These are phyloP conservation scores for Furnarius figulus DNA, from an alignment of 2,113 vertebrate species.

Conservation along the genomic window DNA sequence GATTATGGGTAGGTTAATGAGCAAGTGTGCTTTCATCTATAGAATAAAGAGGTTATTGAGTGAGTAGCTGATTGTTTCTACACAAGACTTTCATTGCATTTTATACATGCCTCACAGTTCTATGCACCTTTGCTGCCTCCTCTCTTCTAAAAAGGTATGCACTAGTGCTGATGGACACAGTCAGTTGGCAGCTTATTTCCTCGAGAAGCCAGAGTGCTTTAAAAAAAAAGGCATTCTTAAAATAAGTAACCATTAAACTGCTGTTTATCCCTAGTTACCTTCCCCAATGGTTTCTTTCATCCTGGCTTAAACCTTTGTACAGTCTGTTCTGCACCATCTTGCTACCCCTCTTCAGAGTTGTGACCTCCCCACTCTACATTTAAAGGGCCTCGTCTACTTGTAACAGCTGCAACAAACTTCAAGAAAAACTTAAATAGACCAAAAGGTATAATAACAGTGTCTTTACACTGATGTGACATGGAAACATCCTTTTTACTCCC, in stretches of 20 bases:
- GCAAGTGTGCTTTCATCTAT: background rate
- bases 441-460: background rate
- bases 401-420: background rate
- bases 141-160: background rate
- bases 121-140: background rate
- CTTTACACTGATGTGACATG: background rate
- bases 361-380: background rate
- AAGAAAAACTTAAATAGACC: background rate
- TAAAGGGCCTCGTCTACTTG: background rate
- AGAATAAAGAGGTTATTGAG: background rate
- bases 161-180: background rate
- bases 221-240: background rate
- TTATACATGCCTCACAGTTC: background rate
- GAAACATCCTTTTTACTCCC: background rate
- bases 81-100: background rate
- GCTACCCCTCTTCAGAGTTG: background rate
- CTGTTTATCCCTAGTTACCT: background rate
- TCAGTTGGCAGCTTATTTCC: background rate
- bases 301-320: background rate
- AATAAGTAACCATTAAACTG: background rate
- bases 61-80: background rate
- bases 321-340: background rate
- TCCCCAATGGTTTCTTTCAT: background rate
- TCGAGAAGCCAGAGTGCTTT: background rate
- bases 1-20: background rate